Base-by-base conservation (phyloP, 2,888 invertebrate species). In the Agrotis puta region DNA sequence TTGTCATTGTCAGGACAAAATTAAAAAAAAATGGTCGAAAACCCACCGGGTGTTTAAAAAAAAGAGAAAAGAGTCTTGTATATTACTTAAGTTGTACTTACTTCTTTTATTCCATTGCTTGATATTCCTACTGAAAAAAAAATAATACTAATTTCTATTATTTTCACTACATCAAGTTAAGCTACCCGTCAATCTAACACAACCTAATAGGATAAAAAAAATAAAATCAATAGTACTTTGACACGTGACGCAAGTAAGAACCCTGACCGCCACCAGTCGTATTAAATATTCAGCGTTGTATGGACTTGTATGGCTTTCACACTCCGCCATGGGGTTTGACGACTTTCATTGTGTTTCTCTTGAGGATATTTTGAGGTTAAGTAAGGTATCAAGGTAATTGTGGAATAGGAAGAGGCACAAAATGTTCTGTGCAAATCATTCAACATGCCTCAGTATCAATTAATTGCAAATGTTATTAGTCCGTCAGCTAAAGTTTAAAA, bases 291-390 rank as follows among this genome's bases (percentile, higher is more conserved):
- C 68, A 79, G 33, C 56, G 48, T 79, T 72, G 71, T 85, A 82
- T 74, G 79, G 79, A 85, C 85, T 79, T 72, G 71, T 85, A 83
- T 75, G 79, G 79, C 86, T 86, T 83, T 76, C 77, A 61, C 63
- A 45, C 22, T 13, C 22, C 33, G 51, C 64, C 58, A 71, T 62
- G 62, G 75, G 73, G 63, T 57, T 77, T 45, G 47, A 24, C 22
- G 48, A 79, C 78, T 79, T 79, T 78, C 82, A 45, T 69, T 57
- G 56, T 58, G 6, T 1, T 18, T 27, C 59, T 64, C 33, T 50
- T 27, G 57, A 64, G 82, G 48, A 54, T 27, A 13, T 18, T 16
- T 13, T 43, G 1, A 33, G 33, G 33, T 33, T 33, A 9, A 2
- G 33, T 33, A 18, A 13, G 20, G 43, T 74, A 14, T n/a, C 3